Base-by-base conservation (phyloP, 2,797 vertebrate species). In the Hypotaenidia okinawae region DNA sequence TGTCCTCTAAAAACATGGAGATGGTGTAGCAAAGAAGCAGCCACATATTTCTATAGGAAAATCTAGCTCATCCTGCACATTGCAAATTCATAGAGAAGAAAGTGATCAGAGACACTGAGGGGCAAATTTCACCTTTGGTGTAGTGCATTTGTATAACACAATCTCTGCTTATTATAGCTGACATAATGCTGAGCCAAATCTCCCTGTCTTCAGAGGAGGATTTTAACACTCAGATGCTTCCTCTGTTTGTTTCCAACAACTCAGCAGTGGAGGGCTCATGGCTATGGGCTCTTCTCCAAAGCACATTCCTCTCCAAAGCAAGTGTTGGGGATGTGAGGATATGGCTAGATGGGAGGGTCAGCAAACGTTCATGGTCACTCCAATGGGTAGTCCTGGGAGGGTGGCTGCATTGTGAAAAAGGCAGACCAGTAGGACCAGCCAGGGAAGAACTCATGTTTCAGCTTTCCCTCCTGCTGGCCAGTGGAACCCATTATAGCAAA, bases 261-360 rank as follows among this genome's bases (percentile, higher is more conserved):
- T 19, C 0, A 0, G 13, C 25, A 47, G 21, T 39, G 21, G 37
- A 84, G 72, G 9, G 24, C 37, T 55, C 27, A 10, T 25, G 0
- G 0, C 33, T 32, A 13, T 18, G 39, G 28, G 18, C 45, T 37
- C 45, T 74, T 54, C n/a, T 75, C 39, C 28, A 64, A 64, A 43
- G 11, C 17, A 51, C 24, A 41, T 6, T 51, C 35, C 5, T 68
- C 27, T 52, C 58, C 58, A 59, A 72, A 47, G 10, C 52, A 49
- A 47, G 22, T 43, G 5, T 2, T n/a, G 25, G 11, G n/a, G n/a
- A 63, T 5, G 16, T 14, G 10, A 37, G 18, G 6, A 6, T 64
- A 41, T n/a, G 45, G 30, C 30, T 63, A 37, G n/a, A 19, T 37
- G 24, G 25, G 55, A 52, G 11, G 12, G 23, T 49, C 58, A 80